phyloP scores from a whole-genome alignment of 2,888 invertebrate genomes.

The Ophion costatus region DNA sequence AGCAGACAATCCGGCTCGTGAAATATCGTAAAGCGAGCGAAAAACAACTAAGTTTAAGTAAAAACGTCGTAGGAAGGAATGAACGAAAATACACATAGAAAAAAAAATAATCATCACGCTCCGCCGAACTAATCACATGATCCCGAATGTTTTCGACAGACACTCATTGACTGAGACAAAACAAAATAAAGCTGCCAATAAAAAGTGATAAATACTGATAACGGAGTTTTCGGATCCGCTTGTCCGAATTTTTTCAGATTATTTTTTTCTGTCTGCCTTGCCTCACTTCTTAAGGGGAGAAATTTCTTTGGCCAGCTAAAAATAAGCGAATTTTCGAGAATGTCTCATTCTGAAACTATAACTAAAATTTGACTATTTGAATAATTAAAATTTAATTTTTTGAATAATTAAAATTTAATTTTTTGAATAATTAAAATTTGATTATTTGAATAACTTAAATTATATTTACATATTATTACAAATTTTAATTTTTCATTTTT shows the following conservation, averaged over 20 bases:
- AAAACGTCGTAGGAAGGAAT: neutral
- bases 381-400: too few relatives aligned
- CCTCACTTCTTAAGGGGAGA: neutral
- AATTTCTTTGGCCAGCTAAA: neutral
- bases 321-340: too few relatives aligned
- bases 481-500: too few relatives aligned
- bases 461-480: too few relatives aligned
- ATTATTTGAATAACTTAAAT: too few relatives aligned
- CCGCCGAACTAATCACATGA: constrained; percentile 7
- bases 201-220: neutral
- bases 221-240: neutral
- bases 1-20: neutral
- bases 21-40: neutral
- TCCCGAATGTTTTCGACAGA: constrained; percentile 26
- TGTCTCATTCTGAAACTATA: too few relatives aligned
- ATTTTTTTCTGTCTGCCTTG: neutral
- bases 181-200: constrained; percentile 5
- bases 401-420: too few relatives aligned
- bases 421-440: too few relatives aligned
- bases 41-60: neutral
- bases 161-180: constrained; percentile 9
- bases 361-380: too few relatives aligned
- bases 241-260: neutral
- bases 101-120: neutral
- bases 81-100: neutral